These are phyloP conservation scores for Tribolium madens DNA, from an alignment of 1,140 invertebrate species.

Conservation along the genomic window DNA sequence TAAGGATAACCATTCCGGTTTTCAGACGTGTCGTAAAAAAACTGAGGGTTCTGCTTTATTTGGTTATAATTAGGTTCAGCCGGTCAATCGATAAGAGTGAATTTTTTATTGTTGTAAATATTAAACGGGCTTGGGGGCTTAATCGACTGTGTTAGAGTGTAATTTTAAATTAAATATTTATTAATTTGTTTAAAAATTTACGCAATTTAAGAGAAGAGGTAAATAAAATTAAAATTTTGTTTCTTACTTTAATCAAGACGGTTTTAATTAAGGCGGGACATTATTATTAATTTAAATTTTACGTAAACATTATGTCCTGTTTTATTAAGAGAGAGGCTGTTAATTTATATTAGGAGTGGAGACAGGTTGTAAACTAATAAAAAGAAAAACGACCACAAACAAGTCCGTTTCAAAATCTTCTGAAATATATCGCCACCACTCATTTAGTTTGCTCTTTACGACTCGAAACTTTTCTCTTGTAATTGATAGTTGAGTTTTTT, in stretches of 20 bases:
- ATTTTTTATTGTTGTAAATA: constrained; percentile 36
- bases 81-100: constrained; percentile 9
- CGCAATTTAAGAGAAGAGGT: background rate
- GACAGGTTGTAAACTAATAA: constrained; percentile 43
- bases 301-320: constrained; percentile 35
- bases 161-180: constrained; percentile 32
- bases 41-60: constrained; percentile 27
- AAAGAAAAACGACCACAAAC: constrained; percentile 27
- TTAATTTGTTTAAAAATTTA: constrained; percentile 25
- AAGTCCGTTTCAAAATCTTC: constrained; percentile 37
- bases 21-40: constrained; percentile 10
- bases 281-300: constrained; percentile 36
- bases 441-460: constrained; percentile 33
- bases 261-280: constrained; percentile 18
- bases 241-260: constrained; percentile 27
- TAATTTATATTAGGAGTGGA: constrained; percentile 39
- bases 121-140: constrained; percentile 9
- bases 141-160: background rate
- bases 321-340: constrained; percentile 42
- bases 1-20: constrained; percentile 37
- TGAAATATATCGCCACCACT: constrained; percentile 31
- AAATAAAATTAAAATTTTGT: constrained; percentile 4
- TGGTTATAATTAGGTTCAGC: constrained; percentile 26
- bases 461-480: constrained; percentile 31
- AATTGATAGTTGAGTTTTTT: constrained; percentile 40